phyloP scores from a whole-genome alignment of 2,888 invertebrate species.

The Tiliacea citrago region DNA sequence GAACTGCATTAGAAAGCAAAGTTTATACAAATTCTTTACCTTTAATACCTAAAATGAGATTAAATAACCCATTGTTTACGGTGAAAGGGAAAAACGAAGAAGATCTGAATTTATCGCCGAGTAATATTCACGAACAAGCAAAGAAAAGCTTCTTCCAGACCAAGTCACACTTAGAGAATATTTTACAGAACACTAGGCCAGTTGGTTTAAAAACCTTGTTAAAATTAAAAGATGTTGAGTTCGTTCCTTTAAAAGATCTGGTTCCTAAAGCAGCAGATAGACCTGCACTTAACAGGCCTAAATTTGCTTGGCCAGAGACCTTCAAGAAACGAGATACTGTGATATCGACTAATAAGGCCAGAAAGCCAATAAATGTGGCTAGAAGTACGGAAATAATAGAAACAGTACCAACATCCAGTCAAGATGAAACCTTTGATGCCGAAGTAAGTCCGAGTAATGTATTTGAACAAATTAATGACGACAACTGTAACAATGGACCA shows the following conservation, averaged over 20 bases:
- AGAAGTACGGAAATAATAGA: slow-evolving; percentile 23
- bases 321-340: slow-evolving; percentile 21
- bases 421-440: slow-evolving; percentile 42
- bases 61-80: slow-evolving; percentile 38
- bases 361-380: slow-evolving; percentile 5
- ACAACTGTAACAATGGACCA: slow-evolving; percentile 24
- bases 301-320: slow-evolving; percentile 25
- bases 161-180: slow-evolving; percentile 52
- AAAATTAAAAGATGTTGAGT: slow-evolving; percentile 77
- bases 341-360: background rate
- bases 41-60: slow-evolving; percentile 61
- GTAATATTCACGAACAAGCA: slow-evolving; percentile 53
- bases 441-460: slow-evolving; percentile 58
- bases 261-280: slow-evolving; percentile 59
- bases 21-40: slow-evolving; percentile 32
- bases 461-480: slow-evolving; percentile 33
- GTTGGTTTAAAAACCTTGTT: slow-evolving; percentile 70
- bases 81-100: slow-evolving; percentile 18
- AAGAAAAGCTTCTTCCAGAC: slow-evolving; percentile 38
- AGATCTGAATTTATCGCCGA: slow-evolving; percentile 60
- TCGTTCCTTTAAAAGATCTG: slow-evolving; percentile 63
- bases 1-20: slow-evolving; percentile 23
- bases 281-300: slow-evolving; percentile 12
- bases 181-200: slow-evolving; percentile 54
- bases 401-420: background rate